These are phyloP conservation scores for Spea hammondii DNA, from an alignment of 2,797 vertebrate genomes.

Conservation along the genomic window DNA sequence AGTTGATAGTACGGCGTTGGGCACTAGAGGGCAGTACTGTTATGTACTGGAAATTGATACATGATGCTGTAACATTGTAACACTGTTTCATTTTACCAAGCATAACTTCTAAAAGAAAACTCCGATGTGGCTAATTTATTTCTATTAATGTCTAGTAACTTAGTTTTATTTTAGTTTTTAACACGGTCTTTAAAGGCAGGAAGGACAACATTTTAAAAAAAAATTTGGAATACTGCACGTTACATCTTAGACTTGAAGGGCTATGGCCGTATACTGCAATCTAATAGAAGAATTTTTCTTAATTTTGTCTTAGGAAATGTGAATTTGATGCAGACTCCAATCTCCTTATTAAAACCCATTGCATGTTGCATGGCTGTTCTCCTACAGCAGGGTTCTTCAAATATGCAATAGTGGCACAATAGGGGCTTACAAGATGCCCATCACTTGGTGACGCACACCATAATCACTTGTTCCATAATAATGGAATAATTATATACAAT, in stretches of 20 bases:
- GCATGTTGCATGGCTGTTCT: neutral
- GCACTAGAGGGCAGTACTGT: constrained; percentile 40
- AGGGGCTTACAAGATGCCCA: neutral
- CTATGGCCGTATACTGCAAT: neutral
- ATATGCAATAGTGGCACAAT: neutral
- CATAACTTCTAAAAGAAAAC: constrained; percentile 2
- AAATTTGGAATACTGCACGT: no score
- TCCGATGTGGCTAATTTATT: constrained; percentile 25
- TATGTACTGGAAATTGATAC: neutral
- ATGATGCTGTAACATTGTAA: neutral
- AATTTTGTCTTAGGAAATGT: no score
- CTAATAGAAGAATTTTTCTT: neutral
- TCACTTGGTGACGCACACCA: no score
- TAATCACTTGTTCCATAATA: no score
- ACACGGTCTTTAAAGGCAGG: no score
- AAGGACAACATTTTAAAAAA: no score
- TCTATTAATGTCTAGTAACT: constrained; percentile 24
- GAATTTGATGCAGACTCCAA: no score
- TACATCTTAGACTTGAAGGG: no score
- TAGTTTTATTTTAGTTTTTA: neutral
- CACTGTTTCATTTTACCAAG: neutral
- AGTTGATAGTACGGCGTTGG: neutral
- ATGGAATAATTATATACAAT: no score
- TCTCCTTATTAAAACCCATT: no score
- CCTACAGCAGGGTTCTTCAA: neutral